These are phyloP conservation scores for Diaphora mendica DNA, from an alignment of 2,888 invertebrate genomes.

Conservation along the genomic window DNA sequence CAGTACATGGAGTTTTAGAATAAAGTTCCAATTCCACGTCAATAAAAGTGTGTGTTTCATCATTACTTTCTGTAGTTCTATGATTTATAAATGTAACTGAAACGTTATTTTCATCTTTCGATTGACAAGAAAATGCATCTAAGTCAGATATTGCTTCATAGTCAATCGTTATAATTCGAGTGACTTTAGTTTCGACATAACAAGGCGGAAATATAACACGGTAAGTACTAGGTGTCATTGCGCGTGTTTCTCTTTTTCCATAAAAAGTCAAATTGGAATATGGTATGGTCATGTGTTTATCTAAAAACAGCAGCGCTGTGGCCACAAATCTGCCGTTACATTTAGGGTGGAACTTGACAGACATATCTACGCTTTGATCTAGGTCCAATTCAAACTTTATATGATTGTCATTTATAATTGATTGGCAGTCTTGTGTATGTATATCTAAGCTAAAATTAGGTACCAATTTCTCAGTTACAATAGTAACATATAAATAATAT, in stretches of 20 bases:
- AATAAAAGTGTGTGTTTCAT: slow-evolving; percentile 56
- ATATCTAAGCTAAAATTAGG: slow-evolving; percentile 72
- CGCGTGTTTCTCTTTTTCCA: slow-evolving; percentile 67
- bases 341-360: slow-evolving; percentile 74
- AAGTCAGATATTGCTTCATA: slow-evolving; percentile 60
- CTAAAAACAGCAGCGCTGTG: slow-evolving; percentile 73
- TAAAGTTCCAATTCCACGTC: slow-evolving; percentile 63
- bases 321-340: slow-evolving; percentile 71
- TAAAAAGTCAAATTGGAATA: slow-evolving; percentile 77
- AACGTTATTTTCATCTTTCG: slow-evolving; percentile 65
- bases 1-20: slow-evolving; percentile 55
- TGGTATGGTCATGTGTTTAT: slow-evolving; percentile 72
- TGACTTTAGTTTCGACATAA: slow-evolving; percentile 59
- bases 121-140: slow-evolving; percentile 63
- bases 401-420: slow-evolving; percentile 61
- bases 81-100: slow-evolving; percentile 57
- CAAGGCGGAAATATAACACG: slow-evolving; percentile 77
- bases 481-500: slow-evolving; percentile 68
- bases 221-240: slow-evolving; percentile 65
- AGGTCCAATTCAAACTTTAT: slow-evolving; percentile 74
- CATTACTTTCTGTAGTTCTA: slow-evolving; percentile 48
- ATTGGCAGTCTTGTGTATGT: slow-evolving; percentile 56
- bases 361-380: slow-evolving; percentile 56
- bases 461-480: slow-evolving; percentile 67
- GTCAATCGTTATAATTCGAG: slow-evolving; percentile 60